Conservation (phyloP, 1,140 invertebrate genomes). For the Cepaea nemoralis region DNA sequence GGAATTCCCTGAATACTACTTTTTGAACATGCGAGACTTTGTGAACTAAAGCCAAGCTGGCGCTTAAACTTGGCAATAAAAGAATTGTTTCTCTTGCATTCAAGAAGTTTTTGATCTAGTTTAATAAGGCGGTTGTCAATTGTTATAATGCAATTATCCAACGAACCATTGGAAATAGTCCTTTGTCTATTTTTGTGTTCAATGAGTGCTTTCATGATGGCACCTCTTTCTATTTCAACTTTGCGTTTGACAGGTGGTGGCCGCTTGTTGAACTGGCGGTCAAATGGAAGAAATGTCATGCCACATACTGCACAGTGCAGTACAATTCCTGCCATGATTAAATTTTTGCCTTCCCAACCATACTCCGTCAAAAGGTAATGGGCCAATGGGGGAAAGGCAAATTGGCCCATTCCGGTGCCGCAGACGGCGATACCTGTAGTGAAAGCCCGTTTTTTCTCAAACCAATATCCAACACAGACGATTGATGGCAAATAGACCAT, state of each 20-base stretch:
- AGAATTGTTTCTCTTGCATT: conserved; percentile 59
- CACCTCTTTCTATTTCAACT: conserved; percentile 53
- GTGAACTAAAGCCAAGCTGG: conserved; percentile 62
- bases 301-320: conserved; percentile 85
- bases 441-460: conserved; percentile 89
- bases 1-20: conserved; percentile 52
- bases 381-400: conserved; percentile 66
- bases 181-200: conserved; percentile 70
- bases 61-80: conserved; percentile 62
- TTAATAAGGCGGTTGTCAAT: conserved; percentile 70
- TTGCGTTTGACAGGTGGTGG: not conserved
- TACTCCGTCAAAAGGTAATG: conserved; percentile 61
- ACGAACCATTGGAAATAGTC: conserved; percentile 69
- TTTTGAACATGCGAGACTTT: conserved; percentile 62
- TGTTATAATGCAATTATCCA: conserved; percentile 71
- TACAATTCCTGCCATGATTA: conserved; percentile 85
- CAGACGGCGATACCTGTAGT: conserved; percentile 87
- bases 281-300: conserved; percentile 83
- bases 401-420: conserved; percentile 69
- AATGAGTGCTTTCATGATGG: conserved; percentile 69
- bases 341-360: conserved; percentile 75
- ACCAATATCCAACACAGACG: conserved; percentile 92
- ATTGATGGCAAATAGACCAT: conserved; percentile 92
- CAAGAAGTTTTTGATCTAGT: conserved; percentile 60
- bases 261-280: not conserved